Evolutionary conservation across 2,888 invertebrate species (phyloP), one percentile per base, ranked within the genome.

Genomic region (Trissolcus brochymenae): DNA sequence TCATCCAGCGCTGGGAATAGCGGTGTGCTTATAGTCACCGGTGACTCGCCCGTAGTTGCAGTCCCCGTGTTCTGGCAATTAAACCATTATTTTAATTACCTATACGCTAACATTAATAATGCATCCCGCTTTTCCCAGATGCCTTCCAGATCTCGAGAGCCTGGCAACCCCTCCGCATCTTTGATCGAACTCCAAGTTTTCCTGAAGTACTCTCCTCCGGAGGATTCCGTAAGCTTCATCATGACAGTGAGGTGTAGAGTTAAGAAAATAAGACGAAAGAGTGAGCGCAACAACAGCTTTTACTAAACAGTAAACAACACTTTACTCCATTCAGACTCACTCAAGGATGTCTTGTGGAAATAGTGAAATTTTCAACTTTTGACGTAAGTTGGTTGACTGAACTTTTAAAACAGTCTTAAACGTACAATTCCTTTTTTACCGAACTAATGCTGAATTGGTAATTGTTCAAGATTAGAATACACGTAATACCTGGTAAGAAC

Each of bases 251-350:
- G 73, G 76, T 76, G 75, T 62, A 65, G 76, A 79, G 77, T 62
- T 68, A 29, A 16, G 71, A 77, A 75, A 79, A 79, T 66, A 57
- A 59, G 78, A 76, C 75, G 68, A 80, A 80, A 74, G 66, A 64
- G 76, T 61, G 68, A 76, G 80, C 6, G 43, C 72, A 79, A 81
- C 80, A 2, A 2, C 79, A 83, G 87, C 85, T 85, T 86, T 87
- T 88, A 86, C 87, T 88, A 88, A 87, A 87, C 87, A 87, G 84
- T 84, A 84, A 83, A 87, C 84, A 86, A 85, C 85, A 29, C 35
- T 35, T 35, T 25, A 6, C 25, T 25, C 25, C 35, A 35, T 35
- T 35, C 35, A 35, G 11, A 35, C 35, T 35, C 6, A 9, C 35
- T 35, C 2, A 1, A 35, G 7, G 9, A 29, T 7, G 11, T 11